phyloP scores from a whole-genome alignment of 2,797 vertebrate species.

The Nyctalus aviator region DNA sequence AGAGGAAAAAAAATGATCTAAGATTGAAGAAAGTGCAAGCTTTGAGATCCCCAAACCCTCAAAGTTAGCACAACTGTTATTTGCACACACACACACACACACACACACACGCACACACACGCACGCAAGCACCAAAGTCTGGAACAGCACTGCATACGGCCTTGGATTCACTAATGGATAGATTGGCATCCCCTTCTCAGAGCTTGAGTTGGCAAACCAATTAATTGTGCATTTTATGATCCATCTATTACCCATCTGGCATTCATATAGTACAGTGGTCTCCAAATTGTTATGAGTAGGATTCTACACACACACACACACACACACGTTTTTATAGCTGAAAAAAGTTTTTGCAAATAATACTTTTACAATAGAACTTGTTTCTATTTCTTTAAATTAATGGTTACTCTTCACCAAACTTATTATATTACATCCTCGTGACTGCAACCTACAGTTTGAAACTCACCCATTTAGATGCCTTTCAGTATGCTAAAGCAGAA shows the following conservation, averaged over 20 bases:
- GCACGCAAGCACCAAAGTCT: not conserved
- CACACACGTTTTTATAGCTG: not conserved
- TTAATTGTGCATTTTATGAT: constrained; percentile 39
- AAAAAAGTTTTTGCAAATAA: not conserved
- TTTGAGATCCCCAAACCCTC: not conserved
- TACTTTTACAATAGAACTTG: constrained; percentile 23
- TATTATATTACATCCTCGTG: not conserved
- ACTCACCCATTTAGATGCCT: not conserved
- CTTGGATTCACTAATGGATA: constrained; percentile 14
- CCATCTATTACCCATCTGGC: not conserved
- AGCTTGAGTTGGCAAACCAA: constrained; percentile 2
- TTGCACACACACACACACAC: not conserved
- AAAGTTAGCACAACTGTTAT: constrained; percentile 26
- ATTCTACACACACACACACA: not conserved
- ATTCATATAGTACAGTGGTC: not conserved
- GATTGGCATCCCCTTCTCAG: constrained; percentile 3
- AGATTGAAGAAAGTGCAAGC: not conserved
- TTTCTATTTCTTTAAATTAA: not conserved
- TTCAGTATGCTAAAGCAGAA: not conserved
- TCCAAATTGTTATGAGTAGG: not conserved
- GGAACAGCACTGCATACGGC: not conserved
- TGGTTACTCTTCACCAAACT: not conserved
- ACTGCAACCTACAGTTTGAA: not conserved
- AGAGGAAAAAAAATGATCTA: constrained; percentile 14
- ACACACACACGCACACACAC: not conserved